Percentiles rank a stretch among this genome's conserved stretches.
Evolutionary conservation across 2,113 vertebrate genomes (phyloP).

Genomic region (Misgurnus anguillicaudatus): DNA sequence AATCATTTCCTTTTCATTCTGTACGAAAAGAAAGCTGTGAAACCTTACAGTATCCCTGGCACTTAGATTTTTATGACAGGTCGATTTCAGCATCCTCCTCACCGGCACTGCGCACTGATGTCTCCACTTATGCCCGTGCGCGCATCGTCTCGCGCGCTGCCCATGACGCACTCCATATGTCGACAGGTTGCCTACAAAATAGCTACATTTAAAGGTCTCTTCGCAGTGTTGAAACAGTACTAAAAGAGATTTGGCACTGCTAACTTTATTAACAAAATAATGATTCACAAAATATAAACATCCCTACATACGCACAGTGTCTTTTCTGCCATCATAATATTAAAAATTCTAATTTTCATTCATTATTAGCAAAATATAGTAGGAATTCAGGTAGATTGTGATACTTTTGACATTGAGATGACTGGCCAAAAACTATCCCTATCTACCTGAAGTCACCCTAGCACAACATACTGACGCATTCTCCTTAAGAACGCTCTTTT

Average conservation of each 20-base stretch:
- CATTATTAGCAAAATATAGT: too few relatives aligned
- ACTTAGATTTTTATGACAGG: not conserved
- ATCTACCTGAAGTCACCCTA: too few relatives aligned
- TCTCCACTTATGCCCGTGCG: not conserved
- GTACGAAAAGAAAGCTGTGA: not conserved
- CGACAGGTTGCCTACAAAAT: not conserved
- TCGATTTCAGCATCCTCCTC: constrained; percentile 22
- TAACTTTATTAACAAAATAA: too few relatives aligned
- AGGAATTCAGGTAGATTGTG: too few relatives aligned
- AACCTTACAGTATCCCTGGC: not conserved
- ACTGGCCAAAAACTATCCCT: too few relatives aligned
- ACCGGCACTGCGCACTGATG: not conserved
- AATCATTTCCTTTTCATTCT: constrained; percentile 6
- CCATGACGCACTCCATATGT: not conserved
- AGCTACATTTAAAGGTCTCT: not conserved
- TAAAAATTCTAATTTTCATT: too few relatives aligned
- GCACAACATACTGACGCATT: too few relatives aligned
- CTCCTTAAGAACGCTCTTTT: too few relatives aligned
- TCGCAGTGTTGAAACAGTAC: not conserved
- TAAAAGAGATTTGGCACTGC: not conserved
- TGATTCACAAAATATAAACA: too few relatives aligned
- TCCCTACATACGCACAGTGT: too few relatives aligned
- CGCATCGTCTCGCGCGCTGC: not conserved
- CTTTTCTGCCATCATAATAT: too few relatives aligned
- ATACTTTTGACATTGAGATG: too few relatives aligned